Percentiles rank a stretch among this genome's conserved stretches.
These are phyloP conservation scores for Ophiodon elongatus DNA, from an alignment of 2,113 vertebrate genomes.

Conservation along the genomic window DNA sequence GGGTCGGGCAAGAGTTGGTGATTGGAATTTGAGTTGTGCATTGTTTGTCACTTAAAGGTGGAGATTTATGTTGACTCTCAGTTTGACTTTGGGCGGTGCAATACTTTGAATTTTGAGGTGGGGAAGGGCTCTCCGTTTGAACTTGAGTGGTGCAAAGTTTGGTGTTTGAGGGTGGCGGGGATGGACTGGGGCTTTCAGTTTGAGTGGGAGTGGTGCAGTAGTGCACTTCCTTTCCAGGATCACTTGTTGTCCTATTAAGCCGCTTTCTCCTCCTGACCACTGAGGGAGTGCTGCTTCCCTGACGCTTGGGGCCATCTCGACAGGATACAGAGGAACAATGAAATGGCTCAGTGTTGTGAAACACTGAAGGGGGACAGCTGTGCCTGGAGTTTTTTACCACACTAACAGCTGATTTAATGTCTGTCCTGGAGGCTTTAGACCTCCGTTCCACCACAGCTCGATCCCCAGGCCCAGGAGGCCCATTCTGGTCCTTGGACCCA, in stretches of 20 bases:
- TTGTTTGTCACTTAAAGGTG: constrained; percentile 49
- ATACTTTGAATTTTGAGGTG: constrained; percentile 51
- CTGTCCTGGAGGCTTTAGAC: constrained; percentile 61
- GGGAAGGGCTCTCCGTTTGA: constrained; percentile 65
- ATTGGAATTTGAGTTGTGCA: constrained; percentile 53
- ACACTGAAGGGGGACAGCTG: constrained; percentile 69
- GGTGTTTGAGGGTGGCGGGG: constrained; percentile 42
- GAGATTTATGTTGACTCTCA: constrained; percentile 48
- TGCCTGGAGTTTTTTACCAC: constrained; percentile 69
- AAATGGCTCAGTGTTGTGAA: constrained; percentile 64
- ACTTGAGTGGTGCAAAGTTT: constrained; percentile 71
- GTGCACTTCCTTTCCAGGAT: constrained; percentile 81
- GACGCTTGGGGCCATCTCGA: constrained; percentile 70
- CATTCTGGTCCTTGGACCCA: constrained; percentile 61
- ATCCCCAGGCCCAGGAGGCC: constrained; percentile 48
- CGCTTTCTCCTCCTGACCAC: constrained; percentile 65
- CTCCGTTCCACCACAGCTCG: constrained; percentile 62
- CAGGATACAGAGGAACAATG: constrained; percentile 65
- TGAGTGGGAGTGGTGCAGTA: constrained; percentile 78
- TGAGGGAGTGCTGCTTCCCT: constrained; percentile 65
- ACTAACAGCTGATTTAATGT: constrained; percentile 65
- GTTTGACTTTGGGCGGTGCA: constrained; percentile 71
- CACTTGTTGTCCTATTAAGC: constrained; percentile 77
- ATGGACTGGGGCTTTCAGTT: constrained; percentile 64
- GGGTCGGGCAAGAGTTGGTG: constrained; percentile 26